phyloP scores from a whole-genome alignment of 2,113 vertebrate species.

The Rhinopithecus roxellana region DNA sequence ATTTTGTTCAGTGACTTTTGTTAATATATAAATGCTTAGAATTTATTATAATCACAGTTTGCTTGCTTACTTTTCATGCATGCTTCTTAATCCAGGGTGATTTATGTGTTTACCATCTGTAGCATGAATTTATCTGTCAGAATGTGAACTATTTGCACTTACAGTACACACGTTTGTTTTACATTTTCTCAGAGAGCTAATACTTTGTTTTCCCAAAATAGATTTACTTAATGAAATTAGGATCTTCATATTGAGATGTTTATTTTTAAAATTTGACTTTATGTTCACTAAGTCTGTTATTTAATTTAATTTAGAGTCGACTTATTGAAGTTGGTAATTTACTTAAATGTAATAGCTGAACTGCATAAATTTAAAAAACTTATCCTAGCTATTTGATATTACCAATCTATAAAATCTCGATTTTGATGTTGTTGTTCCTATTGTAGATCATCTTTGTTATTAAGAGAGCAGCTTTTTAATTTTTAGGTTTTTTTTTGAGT shows the following conservation, averaged over 20 bases:
- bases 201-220: neutral
- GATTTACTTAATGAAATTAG: neutral
- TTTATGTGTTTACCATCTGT: conserved; percentile 52
- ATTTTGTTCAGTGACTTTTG: conserved; percentile 57
- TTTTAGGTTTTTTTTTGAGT: too few species aligned
- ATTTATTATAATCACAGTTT: conserved; percentile 7
- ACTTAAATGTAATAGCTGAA: neutral
- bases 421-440: neutral
- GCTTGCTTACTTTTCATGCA: neutral
- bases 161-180: neutral
- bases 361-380: neutral
- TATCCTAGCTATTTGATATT: neutral
- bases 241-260: neutral
- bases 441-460: neutral
- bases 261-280: neutral
- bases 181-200: neutral
- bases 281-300: neutral
- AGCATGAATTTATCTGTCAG: conserved; percentile 21
- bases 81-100: conserved; percentile 39
- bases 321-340: neutral
- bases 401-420: neutral
- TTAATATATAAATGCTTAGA: conserved; percentile 39
- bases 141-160: neutral
- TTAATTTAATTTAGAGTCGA: neutral
- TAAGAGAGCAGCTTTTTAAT: neutral